Base-by-base conservation (phyloP, 1,140 invertebrate species). In the Solenopsis fugax region DNA sequence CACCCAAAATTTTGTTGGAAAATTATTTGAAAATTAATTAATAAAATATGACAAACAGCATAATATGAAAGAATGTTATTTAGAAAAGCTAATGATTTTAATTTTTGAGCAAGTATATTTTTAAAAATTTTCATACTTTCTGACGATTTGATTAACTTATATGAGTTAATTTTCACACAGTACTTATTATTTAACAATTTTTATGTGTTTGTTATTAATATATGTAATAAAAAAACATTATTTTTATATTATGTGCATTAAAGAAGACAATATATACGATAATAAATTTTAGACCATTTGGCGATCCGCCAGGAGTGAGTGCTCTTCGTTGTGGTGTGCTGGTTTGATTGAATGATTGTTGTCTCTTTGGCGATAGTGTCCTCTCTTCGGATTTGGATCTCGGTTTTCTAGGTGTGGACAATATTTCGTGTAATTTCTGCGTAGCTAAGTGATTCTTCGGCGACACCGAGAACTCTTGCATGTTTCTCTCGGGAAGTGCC, bases 381-480 rank as follows among this genome's bases (percentile, higher is more conserved):
- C 93, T 91, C 62, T 94, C 93, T 52, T 94, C 94, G 58, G 93
- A 94, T 77, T 73, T 91, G 18, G 94, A 94, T 87, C 95, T 92
- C 12, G 94, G 92, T 88, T 97, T 97, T 60, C 96, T 96, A 0
- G 97, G 97, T 10, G 97, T 97, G 13, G 97, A 96, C 4, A 98
- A 92, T 13, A 97, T 93, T 87, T 97, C 97, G 91, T 97, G 97
- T 0, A 98, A 93, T 90, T 97, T 97, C 91, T 97, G 97, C 0
- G 97, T 98, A 0, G 97, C 97, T 7, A 97, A 93, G 92, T 96
- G 96, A 87, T 96, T 96, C 67, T 96, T 94, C 1, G 96, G 95
- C 75, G 96, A 96, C 16, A 93, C 92, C 7, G 92, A 91, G 34
- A 92, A 65, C 54, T 92, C 93, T n/a, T 88, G 89, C 0, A 12